Base-by-base conservation (phyloP, 2,797 vertebrate species). In the Cynopterus sphinx region DNA sequence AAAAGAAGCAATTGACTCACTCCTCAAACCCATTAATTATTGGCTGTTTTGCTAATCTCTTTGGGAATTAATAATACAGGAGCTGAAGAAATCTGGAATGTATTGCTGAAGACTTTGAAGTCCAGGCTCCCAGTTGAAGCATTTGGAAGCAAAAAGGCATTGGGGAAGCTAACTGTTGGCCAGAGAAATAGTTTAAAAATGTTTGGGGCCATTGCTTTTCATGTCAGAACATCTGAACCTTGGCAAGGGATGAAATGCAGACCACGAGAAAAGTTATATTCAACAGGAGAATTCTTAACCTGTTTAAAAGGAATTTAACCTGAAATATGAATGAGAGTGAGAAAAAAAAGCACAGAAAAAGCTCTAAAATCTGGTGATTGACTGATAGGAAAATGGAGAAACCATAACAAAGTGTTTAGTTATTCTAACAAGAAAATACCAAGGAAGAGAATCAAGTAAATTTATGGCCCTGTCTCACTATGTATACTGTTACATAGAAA, bases 1-100 rank as follows among this genome's bases (percentile, higher is more conserved):
- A 87, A 92, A 92, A 92, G 31, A 74, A 91, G 59, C 67, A 39
- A 68, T 51, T 59, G 91, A 93, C 31, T 88, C 8, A 91, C 53
- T 68, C 51, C 57, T 95, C 68, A 97, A 81, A 91, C 77, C 79
- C 67, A 95, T 57, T 68, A 78, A 86, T 87, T 82, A 70, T 78
- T 92, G 87, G 85, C 73, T 83, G 43, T 83, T 92, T 93, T 88
- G 77, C 28, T 90, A 73, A 87, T 87, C 51, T 95, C 41, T 74
- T 73, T 90, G 95, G 73, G 93, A 96, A 93, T 87, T 87, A 85
- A 75, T 88, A 95, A 87, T 67, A 61, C 5, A 74, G 57, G n/a
- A 94, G 92, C 92, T 95, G 95, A 96, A 93, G 41, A 96, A 96
- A 79, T 92, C 81, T 95, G 96, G 68, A 87, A 87, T 83, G 39